Evolutionary conservation across 2,888 invertebrate species (phyloP), one percentile per base, ranked within the genome.

Genomic region (Periphyllus acericola): DNA sequence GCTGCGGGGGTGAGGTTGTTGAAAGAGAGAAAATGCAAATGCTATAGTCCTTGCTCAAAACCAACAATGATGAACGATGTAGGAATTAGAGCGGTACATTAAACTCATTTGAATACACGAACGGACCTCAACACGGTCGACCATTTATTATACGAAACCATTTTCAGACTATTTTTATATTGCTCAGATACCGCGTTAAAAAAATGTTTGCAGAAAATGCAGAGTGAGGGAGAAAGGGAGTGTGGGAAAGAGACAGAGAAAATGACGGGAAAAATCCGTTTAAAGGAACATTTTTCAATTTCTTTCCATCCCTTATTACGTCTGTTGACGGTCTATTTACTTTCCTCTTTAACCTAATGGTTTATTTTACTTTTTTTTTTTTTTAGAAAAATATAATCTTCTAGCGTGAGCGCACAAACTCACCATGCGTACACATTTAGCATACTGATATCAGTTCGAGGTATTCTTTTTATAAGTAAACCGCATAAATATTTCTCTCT

Each of bases 51-150:
- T 87, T 87, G 80, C 80, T 87, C 80, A 74, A 87, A 86, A 87
- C 60, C 74, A 87, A 87, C 86, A 81, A 87, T 87, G 86, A 87
- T 87, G 86, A 87, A 87, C 74, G 86, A 87, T 87, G 79, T 80
- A 87, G 86, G 86, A 87, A 87, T 87, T 87, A 87, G 86, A 87
- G 80, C 80, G 86, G 86, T 87, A 87, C 86, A 87, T 87, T 87
- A 87, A 87, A 87, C 86, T 87, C 86, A 87, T 87, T 87, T 87
- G 80, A 87, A 87, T 87, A 87, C 86, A 79, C 80, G 80, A 80
- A 87, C 72, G 86, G 86, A 87, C 86, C 80, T 80, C 55, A 80
- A 87, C 79, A 79, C 46, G 60, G 55, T 52, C 71, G 36, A 86
- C 80, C 60, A 87, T 87, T 87, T 87, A 87, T 87, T 80, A 87